phyloP scores from a whole-genome alignment of 2,113 vertebrate genomes.

The Siniperca chuatsi region DNA sequence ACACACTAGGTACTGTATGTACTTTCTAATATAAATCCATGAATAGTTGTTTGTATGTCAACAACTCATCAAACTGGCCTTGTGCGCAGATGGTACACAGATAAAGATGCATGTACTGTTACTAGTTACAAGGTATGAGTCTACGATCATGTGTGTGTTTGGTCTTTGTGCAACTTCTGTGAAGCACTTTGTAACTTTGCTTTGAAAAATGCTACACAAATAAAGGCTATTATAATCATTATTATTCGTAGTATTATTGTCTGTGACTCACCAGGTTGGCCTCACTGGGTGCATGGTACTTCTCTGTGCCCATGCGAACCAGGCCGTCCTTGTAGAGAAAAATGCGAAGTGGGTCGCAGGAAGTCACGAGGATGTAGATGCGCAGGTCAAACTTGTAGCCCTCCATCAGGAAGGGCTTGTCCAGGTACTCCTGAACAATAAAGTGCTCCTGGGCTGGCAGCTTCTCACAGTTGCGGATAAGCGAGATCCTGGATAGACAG shows the following conservation, averaged over 20 bases:
- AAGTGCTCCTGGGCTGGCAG: conserved; percentile 97
- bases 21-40: conserved; percentile 2
- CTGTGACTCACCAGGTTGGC: conserved; percentile 94
- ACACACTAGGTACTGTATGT: background rate
- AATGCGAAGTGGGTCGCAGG: conserved; percentile 96
- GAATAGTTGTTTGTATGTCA: conserved; percentile 1
- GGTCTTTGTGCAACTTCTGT: background rate
- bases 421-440: conserved; percentile 98
- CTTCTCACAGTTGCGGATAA: conserved; percentile 98
- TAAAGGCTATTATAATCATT: background rate
- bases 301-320: conserved; percentile 98
- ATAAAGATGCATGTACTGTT: conserved; percentile 7
- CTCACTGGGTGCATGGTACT: conserved; percentile 94
- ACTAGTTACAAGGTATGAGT: background rate
- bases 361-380: conserved; percentile 98
- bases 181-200: background rate
- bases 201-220: background rate
- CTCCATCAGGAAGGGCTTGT: conserved; percentile 98
- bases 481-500: conserved; percentile 90
- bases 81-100: conserved; percentile 9
- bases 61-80: conserved; percentile 11
- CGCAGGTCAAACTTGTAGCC: conserved; percentile 99
- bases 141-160: background rate
- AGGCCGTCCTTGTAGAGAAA: conserved; percentile 98
- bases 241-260: background rate